Percentiles rank a stretch among this genome's conserved stretches.
Evolutionary conservation across 2,797 vertebrate species (phyloP).

Genomic region (Peromyscus aztecus): DNA sequence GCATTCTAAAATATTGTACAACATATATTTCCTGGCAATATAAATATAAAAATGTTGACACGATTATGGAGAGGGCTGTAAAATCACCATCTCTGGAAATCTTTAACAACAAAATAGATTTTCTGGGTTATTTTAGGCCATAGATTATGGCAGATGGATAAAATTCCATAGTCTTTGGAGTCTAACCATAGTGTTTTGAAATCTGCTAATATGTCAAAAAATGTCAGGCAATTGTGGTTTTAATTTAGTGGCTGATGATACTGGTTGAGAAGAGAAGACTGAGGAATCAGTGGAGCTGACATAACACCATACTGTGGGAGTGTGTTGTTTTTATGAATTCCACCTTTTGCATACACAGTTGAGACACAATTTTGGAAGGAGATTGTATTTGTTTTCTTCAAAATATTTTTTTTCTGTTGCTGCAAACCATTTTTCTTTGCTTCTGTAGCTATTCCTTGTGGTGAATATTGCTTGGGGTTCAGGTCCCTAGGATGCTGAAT

Average conservation of each 20-base stretch:
- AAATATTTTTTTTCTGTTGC: slow-evolving; percentile 4
- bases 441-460: background rate
- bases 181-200: background rate
- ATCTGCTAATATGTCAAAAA: slow-evolving; percentile 25
- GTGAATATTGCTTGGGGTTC: background rate
- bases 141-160: background rate
- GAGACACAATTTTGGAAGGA: background rate
- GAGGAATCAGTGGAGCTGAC: background rate
- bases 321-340: slow-evolving; percentile 15
- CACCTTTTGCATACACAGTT: background rate
- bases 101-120: background rate
- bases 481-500: background rate
- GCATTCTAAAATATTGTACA: background rate
- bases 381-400: background rate
- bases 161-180: background rate
- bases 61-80: background rate
- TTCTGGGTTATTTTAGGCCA: background rate
- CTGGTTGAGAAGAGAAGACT: background rate
- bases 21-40: background rate
- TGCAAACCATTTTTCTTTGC: background rate
- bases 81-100: slow-evolving; percentile 12
- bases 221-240: background rate
- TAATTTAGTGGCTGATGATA: background rate
- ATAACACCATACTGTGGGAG: background rate
- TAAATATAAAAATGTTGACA: slow-evolving; percentile 45